A percentile compares a stretch with the other conserved stretches of the same genome.
These are phyloP conservation scores for Gortyna flavago DNA, from an alignment of 2,888 invertebrate species.

Conservation along the genomic window DNA sequence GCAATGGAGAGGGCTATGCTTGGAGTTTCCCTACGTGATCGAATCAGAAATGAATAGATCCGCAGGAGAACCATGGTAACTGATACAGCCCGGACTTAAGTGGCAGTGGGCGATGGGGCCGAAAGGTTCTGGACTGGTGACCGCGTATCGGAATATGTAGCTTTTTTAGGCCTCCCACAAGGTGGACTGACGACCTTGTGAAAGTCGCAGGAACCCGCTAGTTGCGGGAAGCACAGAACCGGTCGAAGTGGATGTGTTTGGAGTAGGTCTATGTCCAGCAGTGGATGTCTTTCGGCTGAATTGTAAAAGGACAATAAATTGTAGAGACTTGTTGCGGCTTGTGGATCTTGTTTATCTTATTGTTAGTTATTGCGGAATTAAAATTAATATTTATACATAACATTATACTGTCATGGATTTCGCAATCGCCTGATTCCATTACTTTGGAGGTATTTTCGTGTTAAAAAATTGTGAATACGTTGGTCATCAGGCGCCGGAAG, in stretches of 20 bases:
- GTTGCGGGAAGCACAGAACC: neutral
- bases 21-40: too few relatives aligned
- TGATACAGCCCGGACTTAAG: neutral
- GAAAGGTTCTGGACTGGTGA: too few relatives aligned
- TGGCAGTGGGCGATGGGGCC: neutral
- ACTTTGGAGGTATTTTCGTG: neutral
- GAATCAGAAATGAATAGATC: too few relatives aligned
- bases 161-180: neutral
- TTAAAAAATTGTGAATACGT: neutral
- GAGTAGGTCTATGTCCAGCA: neutral
- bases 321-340: neutral
- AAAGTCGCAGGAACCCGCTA: too few relatives aligned
- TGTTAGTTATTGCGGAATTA: neutral
- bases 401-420: neutral
- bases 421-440: neutral
- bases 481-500: slow-evolving; percentile 92
- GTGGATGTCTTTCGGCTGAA: neutral
- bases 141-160: too few relatives aligned
- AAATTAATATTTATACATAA: neutral
- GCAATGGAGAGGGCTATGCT: too few relatives aligned
- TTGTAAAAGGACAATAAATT: neutral
- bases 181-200: neutral
- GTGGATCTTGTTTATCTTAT: neutral
- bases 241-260: neutral
- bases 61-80: too few relatives aligned